Conservation (phyloP, 2,888 invertebrate species). For the Chrysina gloriosa region DNA sequence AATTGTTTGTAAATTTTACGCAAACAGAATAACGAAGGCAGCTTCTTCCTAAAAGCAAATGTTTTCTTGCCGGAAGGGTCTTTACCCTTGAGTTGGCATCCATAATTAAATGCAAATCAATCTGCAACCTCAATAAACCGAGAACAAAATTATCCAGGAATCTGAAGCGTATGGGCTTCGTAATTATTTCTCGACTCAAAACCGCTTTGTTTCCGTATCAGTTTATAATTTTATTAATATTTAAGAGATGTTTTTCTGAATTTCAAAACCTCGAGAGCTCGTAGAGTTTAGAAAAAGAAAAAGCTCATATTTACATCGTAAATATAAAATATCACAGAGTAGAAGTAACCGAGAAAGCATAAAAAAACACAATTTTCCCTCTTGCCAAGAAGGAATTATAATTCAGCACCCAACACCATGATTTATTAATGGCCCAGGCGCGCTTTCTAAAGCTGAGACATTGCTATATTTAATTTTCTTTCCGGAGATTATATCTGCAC, state of each 20-base stretch:
- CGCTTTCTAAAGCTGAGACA: slow-evolving; percentile 15
- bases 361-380: slow-evolving; percentile 7
- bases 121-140: neutral
- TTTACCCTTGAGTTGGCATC: neutral
- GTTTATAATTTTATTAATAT: slow-evolving; percentile 17
- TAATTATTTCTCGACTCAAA: neutral
- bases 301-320: neutral
- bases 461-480: slow-evolving; percentile 20
- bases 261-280: neutral
- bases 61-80: neutral
- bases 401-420: slow-evolving; percentile 27
- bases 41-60: neutral
- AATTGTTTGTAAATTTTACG: neutral
- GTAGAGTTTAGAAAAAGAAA: neutral
- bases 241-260: neutral
- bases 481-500: neutral
- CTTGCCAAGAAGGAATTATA: slow-evolving; percentile 17
- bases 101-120: slow-evolving; percentile 20
- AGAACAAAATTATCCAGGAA: slow-evolving; percentile 1
- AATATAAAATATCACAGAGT: slow-evolving; percentile 22
- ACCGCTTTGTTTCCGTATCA: neutral
- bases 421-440: slow-evolving; percentile 20
- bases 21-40: neutral
- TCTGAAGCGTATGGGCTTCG: neutral
- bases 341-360: slow-evolving; percentile 10